These are phyloP conservation scores for Galleria mellonella DNA, from an alignment of 1,140 invertebrate species.

Conservation along the genomic window DNA sequence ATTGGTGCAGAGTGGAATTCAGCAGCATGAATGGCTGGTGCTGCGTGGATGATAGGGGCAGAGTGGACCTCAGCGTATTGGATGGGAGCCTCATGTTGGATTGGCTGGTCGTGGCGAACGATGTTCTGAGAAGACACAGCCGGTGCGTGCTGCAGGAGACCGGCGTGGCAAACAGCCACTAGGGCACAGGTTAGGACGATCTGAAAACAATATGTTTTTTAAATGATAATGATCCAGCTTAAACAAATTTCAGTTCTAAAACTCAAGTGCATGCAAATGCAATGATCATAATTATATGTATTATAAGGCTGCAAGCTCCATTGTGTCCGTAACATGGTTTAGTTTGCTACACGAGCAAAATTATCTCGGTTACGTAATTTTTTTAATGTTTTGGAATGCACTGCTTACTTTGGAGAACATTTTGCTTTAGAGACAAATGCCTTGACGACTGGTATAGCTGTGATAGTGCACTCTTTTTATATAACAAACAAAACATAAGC, in stretches of 20 bases:
- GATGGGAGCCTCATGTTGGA: conserved; percentile 11
- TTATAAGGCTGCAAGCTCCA: conserved; percentile 13
- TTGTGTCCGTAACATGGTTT: conserved; percentile 12
- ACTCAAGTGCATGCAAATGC: too few relatives aligned
- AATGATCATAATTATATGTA: not conserved
- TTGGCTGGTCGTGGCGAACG: not conserved
- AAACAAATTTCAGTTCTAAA: too few relatives aligned
- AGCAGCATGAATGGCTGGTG: conserved; percentile 11
- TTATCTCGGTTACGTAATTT: conserved; percentile 2
- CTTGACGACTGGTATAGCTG: conserved; percentile 55
- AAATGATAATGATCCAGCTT: not conserved
- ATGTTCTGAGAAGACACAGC: conserved; percentile 2
- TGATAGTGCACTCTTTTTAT: conserved; percentile 66
- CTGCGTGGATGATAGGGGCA: conserved; percentile 15
- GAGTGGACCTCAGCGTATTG: conserved; percentile 27
- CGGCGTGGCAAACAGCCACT: conserved; percentile 57
- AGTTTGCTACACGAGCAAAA: not conserved
- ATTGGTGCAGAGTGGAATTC: conserved; percentile 23
- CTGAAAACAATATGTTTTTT: conserved; percentile 22
- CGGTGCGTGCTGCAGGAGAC: conserved; percentile 57
- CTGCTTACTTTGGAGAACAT: conserved; percentile 61
- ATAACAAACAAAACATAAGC: conserved; percentile 69
- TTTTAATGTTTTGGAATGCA: conserved; percentile 12
- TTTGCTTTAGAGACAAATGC: conserved; percentile 54
- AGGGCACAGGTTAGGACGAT: conserved; percentile 41